Evolutionary conservation across 2,888 invertebrate species (phyloP), one percentile per base, ranked within the genome.

Genomic region (Achlya flavicornis): DNA sequence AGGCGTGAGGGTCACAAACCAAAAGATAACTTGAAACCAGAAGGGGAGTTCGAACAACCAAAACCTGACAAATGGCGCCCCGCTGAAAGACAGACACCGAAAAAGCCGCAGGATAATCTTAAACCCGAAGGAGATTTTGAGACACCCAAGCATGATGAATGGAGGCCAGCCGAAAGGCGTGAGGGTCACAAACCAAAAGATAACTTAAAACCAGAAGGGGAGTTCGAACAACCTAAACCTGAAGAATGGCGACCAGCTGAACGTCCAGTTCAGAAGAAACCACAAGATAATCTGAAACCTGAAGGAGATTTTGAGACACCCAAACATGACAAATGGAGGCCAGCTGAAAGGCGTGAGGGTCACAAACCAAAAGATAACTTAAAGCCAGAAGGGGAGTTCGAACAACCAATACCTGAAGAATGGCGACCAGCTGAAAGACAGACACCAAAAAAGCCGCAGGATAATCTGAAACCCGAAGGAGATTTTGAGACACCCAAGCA

Each of bases 71-170:
- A 87, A 57, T 94, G 88, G 76, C 83, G 77, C 1, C 95, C 95
- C 0, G 95, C 90, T 41, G 95, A 95, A 70, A 76, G 89, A 71
- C 89, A 83, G 7, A 81, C 74, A 1, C 85, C 69, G 0, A 92
- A 74, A 35, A 86, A 80, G 69, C 90, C 88, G 0, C 74, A 86
- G 16, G 95, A 95, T 67, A 95, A 95, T 72, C 74, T 95, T 0
- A 83, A 80, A 61, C 94, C 95, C 0, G 95, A 95, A 81, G 95
- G 95, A 1, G 94, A 94, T 7, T 94, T 95, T 74, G 90, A 91
- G 46, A 70, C 66, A 14, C 92, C 90, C 1, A 87, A 75, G 83
- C 75, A 59, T 53, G 75, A 73, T 60, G 38, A 76, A 48, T 86
- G 86, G 86, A 73, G 71, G 0, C 86, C 87, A 0, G 87, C 85